Evolutionary conservation across 1,140 invertebrate species (phyloP), one percentile per base, ranked within the genome.

Genomic region (Halesus radiatus): DNA sequence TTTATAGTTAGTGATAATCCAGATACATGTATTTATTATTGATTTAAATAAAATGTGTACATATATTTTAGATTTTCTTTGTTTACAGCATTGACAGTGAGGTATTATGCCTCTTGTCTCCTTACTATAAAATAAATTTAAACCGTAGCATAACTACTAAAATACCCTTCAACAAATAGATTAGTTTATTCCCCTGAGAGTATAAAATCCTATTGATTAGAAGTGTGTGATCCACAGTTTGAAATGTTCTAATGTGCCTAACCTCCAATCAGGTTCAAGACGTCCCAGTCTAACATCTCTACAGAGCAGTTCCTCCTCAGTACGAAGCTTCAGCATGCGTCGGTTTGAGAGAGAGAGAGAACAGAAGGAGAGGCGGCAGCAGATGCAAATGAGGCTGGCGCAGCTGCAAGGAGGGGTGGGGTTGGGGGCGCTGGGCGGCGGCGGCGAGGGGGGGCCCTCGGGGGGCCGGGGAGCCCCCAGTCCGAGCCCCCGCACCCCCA

Each of bases 251-350:
- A 70, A 70, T 70, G 16, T 70, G 8, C 8, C 23, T 10, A 18
- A 70, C 66, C n/a, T 70, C 18, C 37, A 20, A 70, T 70, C 88
- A 96, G 95, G 94, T 92, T 95, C 95, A 85, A 91, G 94, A 90
- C 92, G 94, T 90, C 94, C 94, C 88, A 95, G 94, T 91, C 88
- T 95, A 89, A 93, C 93, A 79, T 95, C 94, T 75, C 90, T 95
- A 81, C 94, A 95, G 86, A 95, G 94, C 89, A 94, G 93, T 83
- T 92, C 92, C 76, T 95, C 93, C 52, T 96, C 95, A 45, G 93
- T 94, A 68, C 92, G 93, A 84, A 95, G 94, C 87, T 96, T 94
- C 87, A 95, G 94, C 85, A 92, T 93, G 77, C 91, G 92, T 85
- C 90, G 93, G 54, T 94, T 94, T 86, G 95, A 96, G 84, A 92